phyloP scores from a whole-genome alignment of 2,113 vertebrate genomes.

The Ceyx melanurus region DNA sequence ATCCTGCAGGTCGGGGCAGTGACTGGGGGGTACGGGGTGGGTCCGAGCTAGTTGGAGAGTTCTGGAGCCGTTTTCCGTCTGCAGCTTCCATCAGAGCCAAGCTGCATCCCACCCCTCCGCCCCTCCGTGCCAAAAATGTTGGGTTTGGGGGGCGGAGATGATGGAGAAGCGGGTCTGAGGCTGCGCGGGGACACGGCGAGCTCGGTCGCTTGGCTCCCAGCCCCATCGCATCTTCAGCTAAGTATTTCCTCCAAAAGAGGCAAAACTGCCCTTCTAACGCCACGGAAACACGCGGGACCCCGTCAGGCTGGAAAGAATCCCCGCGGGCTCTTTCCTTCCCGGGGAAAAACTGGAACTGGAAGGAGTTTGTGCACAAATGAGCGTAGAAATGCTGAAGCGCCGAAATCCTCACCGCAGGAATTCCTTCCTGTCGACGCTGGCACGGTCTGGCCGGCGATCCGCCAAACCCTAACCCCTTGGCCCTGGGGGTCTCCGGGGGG shows the following conservation, averaged over 20 bases:
- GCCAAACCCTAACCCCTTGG: neutral
- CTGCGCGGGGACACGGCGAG: neutral
- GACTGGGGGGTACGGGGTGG: accelerated
- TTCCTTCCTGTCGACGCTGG: neutral
- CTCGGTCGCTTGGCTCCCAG: neutral
- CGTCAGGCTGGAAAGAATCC: neutral
- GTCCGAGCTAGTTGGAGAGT: neutral
- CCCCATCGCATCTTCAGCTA: neutral
- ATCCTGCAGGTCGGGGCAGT: accelerated
- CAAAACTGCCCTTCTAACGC: neutral
- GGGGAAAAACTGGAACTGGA: accelerated
- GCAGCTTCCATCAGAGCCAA: neutral
- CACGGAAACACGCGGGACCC: neutral
- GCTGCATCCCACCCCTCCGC: too few species aligned
- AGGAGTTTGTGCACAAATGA: neutral
- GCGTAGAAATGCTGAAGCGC: neutral
- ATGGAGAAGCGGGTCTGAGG: neutral
- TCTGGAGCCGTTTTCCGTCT: neutral
- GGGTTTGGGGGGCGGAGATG: neutral
- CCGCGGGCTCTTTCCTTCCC: neutral
- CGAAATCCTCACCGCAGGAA: slow-evolving; percentile 5
- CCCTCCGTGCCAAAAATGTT: neutral
- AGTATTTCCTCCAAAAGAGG: neutral
- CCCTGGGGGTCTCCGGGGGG: accelerated
- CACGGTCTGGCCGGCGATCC: neutral